Evolutionary conservation across 1,140 invertebrate species (phyloP).

Genomic region (Drosophila repletoides): DNA sequence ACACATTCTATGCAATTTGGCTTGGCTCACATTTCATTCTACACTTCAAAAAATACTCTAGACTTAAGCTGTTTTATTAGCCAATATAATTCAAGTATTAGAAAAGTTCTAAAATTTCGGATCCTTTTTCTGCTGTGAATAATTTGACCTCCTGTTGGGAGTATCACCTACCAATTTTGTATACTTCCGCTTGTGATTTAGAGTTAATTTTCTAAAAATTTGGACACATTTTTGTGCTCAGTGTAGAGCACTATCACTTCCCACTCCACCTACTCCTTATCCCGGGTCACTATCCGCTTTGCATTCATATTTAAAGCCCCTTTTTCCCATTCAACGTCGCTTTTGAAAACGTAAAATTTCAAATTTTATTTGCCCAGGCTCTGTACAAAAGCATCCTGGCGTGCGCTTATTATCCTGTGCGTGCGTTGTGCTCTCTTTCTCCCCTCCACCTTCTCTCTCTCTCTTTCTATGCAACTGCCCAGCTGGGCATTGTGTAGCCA

Average conservation of each 20-base stretch:
- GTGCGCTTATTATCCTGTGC: conserved; percentile 78
- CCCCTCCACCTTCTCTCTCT: not conserved
- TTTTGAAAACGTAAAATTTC: conserved; percentile 78
- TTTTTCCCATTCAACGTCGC: conserved; percentile 51
- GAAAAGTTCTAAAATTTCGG: too few relatives aligned
- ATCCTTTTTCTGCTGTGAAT: too few relatives aligned
- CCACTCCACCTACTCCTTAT: conserved; percentile 10
- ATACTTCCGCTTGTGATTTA: too few relatives aligned
- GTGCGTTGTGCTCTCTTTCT: conserved; percentile 30
- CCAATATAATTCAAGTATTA: too few relatives aligned
- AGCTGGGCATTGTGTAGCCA: conserved; percentile 68
- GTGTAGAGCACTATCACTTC: conserved; percentile 2
- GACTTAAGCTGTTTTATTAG: too few relatives aligned
- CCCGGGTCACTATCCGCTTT: conserved; percentile 25
- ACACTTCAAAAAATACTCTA: not conserved
- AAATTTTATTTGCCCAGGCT: conserved; percentile 73
- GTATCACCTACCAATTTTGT: too few relatives aligned
- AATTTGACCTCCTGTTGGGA: too few relatives aligned
- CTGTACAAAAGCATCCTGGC: conserved; percentile 74
- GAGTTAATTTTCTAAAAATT: too few relatives aligned
- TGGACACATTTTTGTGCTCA: too few relatives aligned
- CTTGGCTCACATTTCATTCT: conserved; percentile 61
- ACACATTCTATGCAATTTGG: conserved; percentile 75
- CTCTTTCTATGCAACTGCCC: conserved; percentile 15
- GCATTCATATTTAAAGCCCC: conserved; percentile 67